These are phyloP conservation scores for Drosophila engyochracea DNA, from an alignment of 2,888 invertebrate species.

Conservation along the genomic window DNA sequence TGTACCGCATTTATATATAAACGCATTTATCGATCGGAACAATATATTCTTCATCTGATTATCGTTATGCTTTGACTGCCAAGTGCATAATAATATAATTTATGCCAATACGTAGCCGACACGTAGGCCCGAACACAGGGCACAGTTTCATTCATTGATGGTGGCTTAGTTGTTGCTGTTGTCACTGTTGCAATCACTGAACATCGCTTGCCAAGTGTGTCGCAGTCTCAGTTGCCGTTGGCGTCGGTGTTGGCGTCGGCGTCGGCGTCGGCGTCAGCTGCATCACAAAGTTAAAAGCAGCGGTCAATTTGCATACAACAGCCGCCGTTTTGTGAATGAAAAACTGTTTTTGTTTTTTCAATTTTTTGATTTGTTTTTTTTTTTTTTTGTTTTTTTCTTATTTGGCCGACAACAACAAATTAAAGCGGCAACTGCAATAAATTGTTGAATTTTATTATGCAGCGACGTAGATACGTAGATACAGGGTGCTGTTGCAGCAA, in stretches of 20 bases:
- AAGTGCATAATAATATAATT: constrained; percentile 62
- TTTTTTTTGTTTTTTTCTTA: constrained; percentile 17
- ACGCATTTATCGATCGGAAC: not conserved
- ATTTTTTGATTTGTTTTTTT: constrained; percentile 4
- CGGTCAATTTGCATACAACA: constrained; percentile 80
- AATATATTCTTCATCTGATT: not conserved
- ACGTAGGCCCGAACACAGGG: constrained; percentile 64
- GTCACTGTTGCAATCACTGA: constrained; percentile 76
- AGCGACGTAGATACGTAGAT: constrained; percentile 52
- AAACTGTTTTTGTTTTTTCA: constrained; percentile 27
- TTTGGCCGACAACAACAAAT: constrained; percentile 72
- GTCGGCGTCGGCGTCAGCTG: constrained; percentile 16
- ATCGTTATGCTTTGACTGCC: constrained; percentile 8
- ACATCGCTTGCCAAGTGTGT: constrained; percentile 81
- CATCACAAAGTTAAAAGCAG: constrained; percentile 52
- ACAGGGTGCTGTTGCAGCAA: constrained; percentile 62
- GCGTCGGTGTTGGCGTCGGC: not conserved
- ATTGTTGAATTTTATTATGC: constrained; percentile 82
- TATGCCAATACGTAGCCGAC: constrained; percentile 73
- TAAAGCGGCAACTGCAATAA: constrained; percentile 82
- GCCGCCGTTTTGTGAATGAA: constrained; percentile 79
- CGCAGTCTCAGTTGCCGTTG: constrained; percentile 42
- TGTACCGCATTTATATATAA: not conserved
- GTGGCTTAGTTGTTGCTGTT: constrained; percentile 36
- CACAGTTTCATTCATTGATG: constrained; percentile 76